Conservation (phyloP, 2,888 invertebrate genomes). For the Mesoligia furuncula region DNA sequence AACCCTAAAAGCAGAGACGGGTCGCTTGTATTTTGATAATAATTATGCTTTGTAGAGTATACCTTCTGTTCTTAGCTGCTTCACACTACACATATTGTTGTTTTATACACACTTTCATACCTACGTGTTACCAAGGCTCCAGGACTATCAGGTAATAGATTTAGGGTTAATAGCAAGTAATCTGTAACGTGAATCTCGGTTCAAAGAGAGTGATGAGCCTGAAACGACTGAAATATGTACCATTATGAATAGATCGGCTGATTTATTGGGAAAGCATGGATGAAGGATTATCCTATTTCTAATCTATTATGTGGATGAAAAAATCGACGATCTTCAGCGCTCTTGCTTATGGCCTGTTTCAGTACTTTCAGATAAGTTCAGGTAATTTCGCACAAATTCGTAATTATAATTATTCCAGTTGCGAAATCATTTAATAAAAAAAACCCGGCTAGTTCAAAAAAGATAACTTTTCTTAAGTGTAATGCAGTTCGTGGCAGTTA, state of each 20-base stretch:
- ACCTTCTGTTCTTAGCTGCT: conserved; percentile 17
- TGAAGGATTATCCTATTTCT: conserved; percentile 32
- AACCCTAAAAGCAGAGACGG: no score
- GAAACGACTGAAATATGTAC: conserved; percentile 39
- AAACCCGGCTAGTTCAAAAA: no score
- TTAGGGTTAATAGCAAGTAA: conserved; percentile 60
- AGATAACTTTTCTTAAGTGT: no score
- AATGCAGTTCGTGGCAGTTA: no score
- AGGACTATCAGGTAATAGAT: conserved; percentile 43
- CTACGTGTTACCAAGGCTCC: conserved; percentile 2
- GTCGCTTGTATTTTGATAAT: background rate
- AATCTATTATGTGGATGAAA: background rate
- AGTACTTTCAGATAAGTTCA: no score
- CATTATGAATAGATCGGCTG: conserved; percentile 37
- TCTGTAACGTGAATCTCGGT: conserved; percentile 52
- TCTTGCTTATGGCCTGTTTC: background rate
- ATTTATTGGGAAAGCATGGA: conserved; percentile 6
- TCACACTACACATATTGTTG: background rate
- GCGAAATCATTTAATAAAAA: no score
- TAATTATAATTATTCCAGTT: background rate
- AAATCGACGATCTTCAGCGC: background rate
- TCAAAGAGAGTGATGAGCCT: conserved; percentile 39
- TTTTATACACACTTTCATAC: background rate
- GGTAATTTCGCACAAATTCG: background rate
- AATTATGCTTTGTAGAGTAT: background rate